These are phyloP conservation scores for Dipus sagitta DNA, from an alignment of 2,797 vertebrate species.

Conservation along the genomic window DNA sequence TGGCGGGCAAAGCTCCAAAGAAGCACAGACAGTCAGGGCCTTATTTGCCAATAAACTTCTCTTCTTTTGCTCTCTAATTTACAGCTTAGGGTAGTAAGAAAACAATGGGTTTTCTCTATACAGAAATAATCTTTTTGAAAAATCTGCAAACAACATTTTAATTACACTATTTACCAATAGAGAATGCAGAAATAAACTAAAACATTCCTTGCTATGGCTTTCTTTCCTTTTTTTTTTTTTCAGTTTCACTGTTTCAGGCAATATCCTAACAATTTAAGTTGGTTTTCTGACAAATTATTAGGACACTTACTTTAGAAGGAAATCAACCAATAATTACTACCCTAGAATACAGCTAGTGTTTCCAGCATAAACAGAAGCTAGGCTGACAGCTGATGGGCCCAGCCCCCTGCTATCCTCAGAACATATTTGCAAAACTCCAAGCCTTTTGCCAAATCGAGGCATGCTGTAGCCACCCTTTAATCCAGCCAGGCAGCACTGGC, in stretches of 20 bases:
- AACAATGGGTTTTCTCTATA: constrained; percentile 72
- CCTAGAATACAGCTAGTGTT: neutral
- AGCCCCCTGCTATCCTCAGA: constrained; percentile 57
- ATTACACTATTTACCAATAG: constrained; percentile 72
- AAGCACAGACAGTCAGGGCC: constrained; percentile 72
- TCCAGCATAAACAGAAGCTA: constrained; percentile 58
- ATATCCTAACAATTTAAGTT: constrained; percentile 69
- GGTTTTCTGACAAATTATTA: constrained; percentile 79
- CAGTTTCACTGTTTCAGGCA: constrained; percentile 73
- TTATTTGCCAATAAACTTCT: constrained; percentile 78
- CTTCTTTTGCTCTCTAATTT: constrained; percentile 59
- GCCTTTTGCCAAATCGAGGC: constrained; percentile 57
- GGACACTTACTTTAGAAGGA: constrained; percentile 75
- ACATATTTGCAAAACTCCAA: constrained; percentile 69
- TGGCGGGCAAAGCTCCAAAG: constrained; percentile 77
- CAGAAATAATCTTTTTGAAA: constrained; percentile 70
- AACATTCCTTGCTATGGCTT: constrained; percentile 63
- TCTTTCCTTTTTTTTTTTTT: neutral
- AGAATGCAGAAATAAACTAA: constrained; percentile 47
- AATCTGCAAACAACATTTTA: constrained; percentile 69
- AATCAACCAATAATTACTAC: constrained; percentile 73
- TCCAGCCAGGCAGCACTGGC: neutral
- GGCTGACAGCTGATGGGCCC: constrained; percentile 60
- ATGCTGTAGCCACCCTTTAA: neutral
- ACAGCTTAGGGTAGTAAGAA: constrained; percentile 69